Base-by-base conservation (phyloP, 2,888 invertebrate genomes). In the Blera fallax region DNA sequence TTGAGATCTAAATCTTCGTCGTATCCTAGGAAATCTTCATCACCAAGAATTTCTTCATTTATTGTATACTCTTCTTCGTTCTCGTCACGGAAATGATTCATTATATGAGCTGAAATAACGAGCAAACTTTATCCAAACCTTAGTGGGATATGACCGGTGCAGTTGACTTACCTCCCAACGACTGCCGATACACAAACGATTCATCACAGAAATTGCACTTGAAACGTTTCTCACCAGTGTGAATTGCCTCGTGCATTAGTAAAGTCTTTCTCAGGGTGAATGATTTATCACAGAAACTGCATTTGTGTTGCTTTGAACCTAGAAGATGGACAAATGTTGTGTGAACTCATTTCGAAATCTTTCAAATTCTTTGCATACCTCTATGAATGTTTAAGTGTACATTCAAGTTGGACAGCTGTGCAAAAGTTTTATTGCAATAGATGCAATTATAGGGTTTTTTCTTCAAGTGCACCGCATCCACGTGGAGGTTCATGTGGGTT, bases 151-250 rank as follows among this genome's bases (percentile, higher is more conserved):
- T n/a, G 27, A 2, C 6, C 7, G 10, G 10, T 10, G 0, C 1
- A 29, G 14, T n/a, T 5, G 48, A 76, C 84, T 76, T n/a, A 87
- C 87, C 54, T 65, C 84, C 76, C 4, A 87, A 72, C 3, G 80
- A 48, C 18, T 70, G 67, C 0, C 84, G 78, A 62, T 82, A 87
- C 16, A 56, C 73, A 76, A 87, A 84, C 16, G 87, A 81, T 58
- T 87, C 74, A 29, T 78, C 74, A 58, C 87, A 87, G 77, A 87
- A 87, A 69, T 74, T 84, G 65, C 87, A 87, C 54, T 87, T 84
- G 48, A 87, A 87, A 45, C 60, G 74, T 45, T 87, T 82, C 72
- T 73, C 76, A 3, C 70, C 72, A 10, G 78, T 72, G 16, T 87
- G 87, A 40, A 74, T 70, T 8, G 76, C 62, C 45, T 87, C 77